A percentile compares a stretch with the other conserved stretches of the same genome.
Conservation (phyloP, 2,113 vertebrate genomes). For the Coracopsis vasa region DNA sequence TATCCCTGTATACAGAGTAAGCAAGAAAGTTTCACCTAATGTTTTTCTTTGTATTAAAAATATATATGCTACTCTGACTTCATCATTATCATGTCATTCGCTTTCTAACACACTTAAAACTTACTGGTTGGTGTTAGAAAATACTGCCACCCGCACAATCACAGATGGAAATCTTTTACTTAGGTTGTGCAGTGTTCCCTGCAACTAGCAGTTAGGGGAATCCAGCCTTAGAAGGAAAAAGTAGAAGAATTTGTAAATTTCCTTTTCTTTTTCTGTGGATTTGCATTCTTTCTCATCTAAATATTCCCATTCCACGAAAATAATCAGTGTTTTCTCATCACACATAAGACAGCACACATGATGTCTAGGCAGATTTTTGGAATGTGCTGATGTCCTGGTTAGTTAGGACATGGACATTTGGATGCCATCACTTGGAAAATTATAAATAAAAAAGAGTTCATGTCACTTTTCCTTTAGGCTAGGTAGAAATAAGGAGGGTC, state of each 20-base stretch:
- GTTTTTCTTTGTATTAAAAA: not conserved
- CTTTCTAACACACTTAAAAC: not conserved
- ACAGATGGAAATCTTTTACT: not conserved
- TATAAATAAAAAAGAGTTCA: not conserved
- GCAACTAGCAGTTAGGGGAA: fast-evolving
- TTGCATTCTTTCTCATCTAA: not conserved
- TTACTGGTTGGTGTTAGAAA: not conserved
- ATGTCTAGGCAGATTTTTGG: not conserved
- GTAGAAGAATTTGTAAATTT: not conserved
- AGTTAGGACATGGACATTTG: not conserved
- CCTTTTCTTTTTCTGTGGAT: not conserved
- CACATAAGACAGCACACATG: fast-evolving
- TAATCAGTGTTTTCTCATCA: not conserved
- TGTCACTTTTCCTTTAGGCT: not conserved
- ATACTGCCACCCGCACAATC: no score
- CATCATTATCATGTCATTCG: not conserved
- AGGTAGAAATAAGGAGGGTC: not conserved
- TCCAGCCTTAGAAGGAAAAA: not conserved
- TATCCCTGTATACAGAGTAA: not conserved
- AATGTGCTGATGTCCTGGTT: not conserved
- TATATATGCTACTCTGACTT: not conserved
- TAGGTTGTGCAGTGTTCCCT: not conserved
- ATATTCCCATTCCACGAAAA: not conserved
- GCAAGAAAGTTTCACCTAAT: not conserved
- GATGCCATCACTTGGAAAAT: not conserved